Evolutionary conservation across 2,888 invertebrate genomes (phyloP).

Genomic region (Crioceris asparagi): DNA sequence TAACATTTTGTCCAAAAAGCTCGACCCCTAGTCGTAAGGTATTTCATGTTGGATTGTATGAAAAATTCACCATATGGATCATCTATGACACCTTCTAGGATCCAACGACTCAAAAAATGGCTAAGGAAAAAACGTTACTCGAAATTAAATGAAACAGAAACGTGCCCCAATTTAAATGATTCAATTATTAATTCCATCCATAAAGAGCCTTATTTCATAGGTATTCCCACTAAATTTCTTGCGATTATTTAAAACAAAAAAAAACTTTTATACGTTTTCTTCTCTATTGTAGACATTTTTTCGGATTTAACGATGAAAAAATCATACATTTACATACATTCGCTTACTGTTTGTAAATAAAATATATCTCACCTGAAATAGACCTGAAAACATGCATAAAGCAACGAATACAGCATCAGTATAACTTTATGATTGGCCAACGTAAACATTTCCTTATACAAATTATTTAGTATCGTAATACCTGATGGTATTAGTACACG

Average conservation of each 20-base stretch:
- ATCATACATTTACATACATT: no score
- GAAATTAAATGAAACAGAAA: no score
- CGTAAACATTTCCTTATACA: conserved; percentile 51
- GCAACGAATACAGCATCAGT: conserved; percentile 42
- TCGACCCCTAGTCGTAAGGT: conserved; percentile 50
- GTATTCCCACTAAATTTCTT: no score
- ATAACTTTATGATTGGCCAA: conserved; percentile 47
- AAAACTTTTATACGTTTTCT: no score
- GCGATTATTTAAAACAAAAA: no score
- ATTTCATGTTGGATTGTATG: conserved; percentile 57
- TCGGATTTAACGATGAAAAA: no score
- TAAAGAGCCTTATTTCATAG: no score
- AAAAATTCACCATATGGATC: conserved; percentile 80
- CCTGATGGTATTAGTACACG: conserved; percentile 37
- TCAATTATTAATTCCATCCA: no score
- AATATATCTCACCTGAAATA: conserved; percentile 31
- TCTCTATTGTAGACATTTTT: no score
- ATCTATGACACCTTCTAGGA: conserved; percentile 72
- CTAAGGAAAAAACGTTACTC: conserved; percentile 22
- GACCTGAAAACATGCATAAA: conserved; percentile 35
- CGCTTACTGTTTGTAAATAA: no score
- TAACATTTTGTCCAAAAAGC: conserved; percentile 60
- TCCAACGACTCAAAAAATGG: conserved; percentile 70
- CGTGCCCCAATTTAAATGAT: no score
- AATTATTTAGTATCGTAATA: conserved; percentile 51